A percentile compares a stretch with the other conserved stretches of the same genome.
Evolutionary conservation across 2,797 vertebrate species (phyloP).

Genomic region (Onychomys torridus): DNA sequence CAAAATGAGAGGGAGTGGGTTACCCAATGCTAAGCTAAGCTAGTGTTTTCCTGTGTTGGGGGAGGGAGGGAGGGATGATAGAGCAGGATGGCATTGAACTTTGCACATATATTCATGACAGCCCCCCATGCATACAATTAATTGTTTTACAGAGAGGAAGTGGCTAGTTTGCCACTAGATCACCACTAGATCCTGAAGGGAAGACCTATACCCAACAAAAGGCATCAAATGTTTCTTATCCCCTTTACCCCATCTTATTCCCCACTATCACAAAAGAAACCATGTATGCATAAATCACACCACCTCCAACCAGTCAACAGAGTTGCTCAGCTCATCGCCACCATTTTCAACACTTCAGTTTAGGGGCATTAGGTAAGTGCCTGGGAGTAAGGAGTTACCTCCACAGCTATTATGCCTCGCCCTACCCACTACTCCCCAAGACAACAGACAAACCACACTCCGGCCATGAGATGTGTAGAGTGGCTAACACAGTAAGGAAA

Average conservation of each 20-base stretch:
- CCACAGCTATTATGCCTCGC: neutral
- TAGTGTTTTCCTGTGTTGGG: slow-evolving; percentile 15
- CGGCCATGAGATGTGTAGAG: neutral
- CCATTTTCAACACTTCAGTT: neutral
- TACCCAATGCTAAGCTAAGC: slow-evolving; percentile 7
- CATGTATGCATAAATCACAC: neutral
- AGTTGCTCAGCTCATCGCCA: neutral
- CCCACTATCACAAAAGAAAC: neutral
- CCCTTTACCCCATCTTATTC: neutral
- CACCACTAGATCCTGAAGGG: neutral
- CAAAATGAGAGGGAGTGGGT: neutral
- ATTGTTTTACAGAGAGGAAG: slow-evolving; percentile 1
- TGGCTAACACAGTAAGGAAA: slow-evolving; percentile 25
- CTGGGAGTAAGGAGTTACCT: neutral
- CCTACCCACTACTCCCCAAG: neutral
- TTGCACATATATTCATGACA: neutral
- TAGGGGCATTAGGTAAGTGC: neutral
- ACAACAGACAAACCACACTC: neutral
- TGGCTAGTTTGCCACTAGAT: neutral
- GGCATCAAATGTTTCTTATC: slow-evolving; percentile 3
- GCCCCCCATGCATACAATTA: neutral
- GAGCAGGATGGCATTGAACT: neutral
- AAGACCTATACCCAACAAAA: slow-evolving; percentile 52
- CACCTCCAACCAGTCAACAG: neutral
- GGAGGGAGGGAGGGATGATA: neutral